These are phyloP conservation scores for Pelobates cultripes DNA, from an alignment of 2,797 vertebrate genomes.

Conservation along the genomic window DNA sequence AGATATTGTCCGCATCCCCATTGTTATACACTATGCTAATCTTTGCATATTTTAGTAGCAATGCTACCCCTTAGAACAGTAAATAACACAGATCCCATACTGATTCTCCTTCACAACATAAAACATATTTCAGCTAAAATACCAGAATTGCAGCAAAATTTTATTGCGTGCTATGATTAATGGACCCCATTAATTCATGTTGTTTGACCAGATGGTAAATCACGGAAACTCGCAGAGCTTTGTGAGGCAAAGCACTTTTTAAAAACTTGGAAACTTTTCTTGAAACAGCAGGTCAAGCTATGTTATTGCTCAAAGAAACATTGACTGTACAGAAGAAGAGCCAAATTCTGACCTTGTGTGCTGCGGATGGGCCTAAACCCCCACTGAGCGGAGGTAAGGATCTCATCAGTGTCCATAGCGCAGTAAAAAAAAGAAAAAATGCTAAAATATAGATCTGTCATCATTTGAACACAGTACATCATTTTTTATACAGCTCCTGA, in stretches of 20 bases:
- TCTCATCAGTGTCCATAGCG: neutral
- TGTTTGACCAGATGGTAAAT: slow-evolving; percentile 53
- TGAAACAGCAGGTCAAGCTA: slow-evolving; percentile 60
- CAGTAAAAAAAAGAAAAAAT: neutral
- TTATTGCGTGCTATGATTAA: slow-evolving; percentile 45
- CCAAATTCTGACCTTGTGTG: slow-evolving; percentile 7
- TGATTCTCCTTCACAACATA: slow-evolving; percentile 62
- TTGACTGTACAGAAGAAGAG: neutral
- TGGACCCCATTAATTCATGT: slow-evolving; percentile 50
- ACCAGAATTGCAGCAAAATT: slow-evolving; percentile 53
- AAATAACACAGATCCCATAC: slow-evolving; percentile 54
- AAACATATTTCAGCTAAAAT: slow-evolving; percentile 49
- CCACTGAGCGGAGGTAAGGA: neutral
- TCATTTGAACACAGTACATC: neutral
- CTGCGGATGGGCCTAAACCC: neutral
- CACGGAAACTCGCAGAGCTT: slow-evolving; percentile 26
- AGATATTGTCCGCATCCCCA: neutral
- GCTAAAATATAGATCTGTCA: neutral
- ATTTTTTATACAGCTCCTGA: too few species aligned
- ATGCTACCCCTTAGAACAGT: slow-evolving; percentile 41
- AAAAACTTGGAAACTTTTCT: slow-evolving; percentile 54
- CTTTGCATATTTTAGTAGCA: slow-evolving; percentile 26
- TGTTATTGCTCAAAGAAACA: slow-evolving; percentile 42
- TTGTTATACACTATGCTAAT: slow-evolving; percentile 46
- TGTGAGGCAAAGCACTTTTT: slow-evolving; percentile 39